Base-by-base conservation (phyloP, 2,797 vertebrate species). In the Chaenodraco wilsoni region DNA sequence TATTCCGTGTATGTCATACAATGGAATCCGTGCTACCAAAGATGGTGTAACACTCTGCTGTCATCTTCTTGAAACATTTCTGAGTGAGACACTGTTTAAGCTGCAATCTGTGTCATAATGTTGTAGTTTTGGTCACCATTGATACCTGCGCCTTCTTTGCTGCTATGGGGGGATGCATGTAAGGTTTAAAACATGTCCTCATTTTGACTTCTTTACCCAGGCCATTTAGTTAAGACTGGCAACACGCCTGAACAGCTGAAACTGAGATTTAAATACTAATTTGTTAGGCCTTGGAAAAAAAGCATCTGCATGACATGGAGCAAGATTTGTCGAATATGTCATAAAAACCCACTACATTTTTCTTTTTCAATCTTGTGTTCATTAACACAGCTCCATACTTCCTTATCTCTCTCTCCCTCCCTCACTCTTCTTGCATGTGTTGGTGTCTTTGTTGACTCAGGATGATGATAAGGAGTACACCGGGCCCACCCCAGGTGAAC, bases 381-480 rank as follows among this genome's bases (percentile, higher is more conserved):
- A n/a, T 11, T 48, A 0, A 40, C 13, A 4, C 46, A 1, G 4
- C 33, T 76, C 14, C 23, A 1, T 10, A 2, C 31, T 44, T 40
- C 52, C 49, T 23, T 33, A 12, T 48, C 8, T 37, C 33, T 16
- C 13, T 51, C n/a, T 56, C 43, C 14, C 13, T 57, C 13, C 14
- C 13, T 57, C 13, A 40, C 54, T n/a, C n/a, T 33, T 5, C 1
- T 37, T 9, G 31, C 27, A 6, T 64, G 48, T 63, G 13, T 49
- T 66, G 37, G 6, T 61, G 27, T 51, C 9, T 56, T 55, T 76
- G n/a, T 58, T 66, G 66, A 81, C 41, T 79, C 78, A 99, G 98
- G 95, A 96, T 90, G 94, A 96, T 73, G 94, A 95, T 17, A 96
- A 95, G 76, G 95, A 94, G 7, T 99, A 99, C 58, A 91, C 79